Evolutionary conservation across 2,888 invertebrate genomes (phyloP), one percentile per base, ranked within the genome.

Genomic region (Tenthredo mesomela): DNA sequence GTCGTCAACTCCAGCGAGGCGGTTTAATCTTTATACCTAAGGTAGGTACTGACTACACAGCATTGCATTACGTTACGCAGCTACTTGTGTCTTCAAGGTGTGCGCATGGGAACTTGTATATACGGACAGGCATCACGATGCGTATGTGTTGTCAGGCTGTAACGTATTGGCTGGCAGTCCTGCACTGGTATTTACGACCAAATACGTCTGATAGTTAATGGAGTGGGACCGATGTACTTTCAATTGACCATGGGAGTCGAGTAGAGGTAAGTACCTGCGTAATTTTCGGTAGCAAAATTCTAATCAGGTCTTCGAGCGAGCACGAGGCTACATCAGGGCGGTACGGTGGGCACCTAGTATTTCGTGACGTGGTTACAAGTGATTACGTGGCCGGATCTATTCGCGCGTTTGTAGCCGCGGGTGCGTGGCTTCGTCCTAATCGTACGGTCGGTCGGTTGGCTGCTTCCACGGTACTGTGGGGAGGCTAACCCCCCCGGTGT

Each of bases 401-500:
- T 82, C 82, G 82, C 82, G 67, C 70, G 50, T 80, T 80, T 40
- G 80, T 80, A 80, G 61, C 80, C 82, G 82, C 82, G 82, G 70
- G 70, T 82, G 70, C 82, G 82, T 82, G 67, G 82, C 82, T 82
- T 67, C 67, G 67, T 43, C 82, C 82, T 70, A 67, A 67, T 82
- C 82, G 82, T 67, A 70, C 82, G 82, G 67, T 67, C 82, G 82
- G 65, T 29, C 67, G 82, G 82, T 67, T 67, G 67, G 80, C 43
- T 37, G 82, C 43, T 82, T 43, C 82, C 82, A 67, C 67, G 82
- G 70, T 70, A 47, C 70, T 70, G 82, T 67, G 29, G 82, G 70
- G 80, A 82, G 82, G 82, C 29, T 47, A 65, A 82, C 82, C 80
- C 80, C 89, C 89, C 89, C 90, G 91, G 91, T 92, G 92, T 92